Percentiles rank a stretch among this genome's conserved stretches.
Evolutionary conservation across 2,113 vertebrate genomes (phyloP).

Genomic region (Helogale parvula): DNA sequence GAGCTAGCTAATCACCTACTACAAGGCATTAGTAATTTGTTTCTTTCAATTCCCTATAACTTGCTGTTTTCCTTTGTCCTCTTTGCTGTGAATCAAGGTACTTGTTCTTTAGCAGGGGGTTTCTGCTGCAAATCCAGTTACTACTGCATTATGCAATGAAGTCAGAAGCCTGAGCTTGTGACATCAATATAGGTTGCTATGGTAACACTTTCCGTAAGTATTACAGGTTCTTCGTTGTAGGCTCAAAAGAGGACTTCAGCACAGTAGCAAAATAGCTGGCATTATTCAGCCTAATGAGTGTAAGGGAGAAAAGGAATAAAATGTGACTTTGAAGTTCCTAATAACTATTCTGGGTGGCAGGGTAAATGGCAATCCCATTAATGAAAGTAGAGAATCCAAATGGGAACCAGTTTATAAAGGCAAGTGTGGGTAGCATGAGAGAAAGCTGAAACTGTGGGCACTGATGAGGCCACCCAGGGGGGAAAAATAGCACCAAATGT

Average conservation of each 20-base stretch:
- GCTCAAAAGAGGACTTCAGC: conserved; percentile 74
- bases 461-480: not conserved
- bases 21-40: conserved; percentile 45
- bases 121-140: conserved; percentile 77
- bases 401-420: not conserved
- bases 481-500: not conserved
- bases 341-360: not conserved
- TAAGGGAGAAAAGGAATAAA: not conserved
- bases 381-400: not conserved
- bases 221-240: conserved; percentile 76
- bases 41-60: conserved; percentile 68
- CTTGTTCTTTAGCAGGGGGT: conserved; percentile 75
- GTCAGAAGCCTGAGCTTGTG: conserved; percentile 81
- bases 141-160: conserved; percentile 82
- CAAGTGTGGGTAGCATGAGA: not conserved
- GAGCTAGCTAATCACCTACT: conserved; percentile 30
- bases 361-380: conserved; percentile 36
- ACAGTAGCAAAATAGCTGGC: conserved; percentile 54
- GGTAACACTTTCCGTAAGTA: conserved; percentile 78
- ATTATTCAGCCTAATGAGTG: not conserved
- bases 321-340: not conserved
- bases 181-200: conserved; percentile 82
- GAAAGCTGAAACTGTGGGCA: not conserved
- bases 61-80: conserved; percentile 77
- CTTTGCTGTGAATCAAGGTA: conserved; percentile 76